Conservation (phyloP, 2,797 vertebrate genomes). For the Sylvilagus floridanus region DNA sequence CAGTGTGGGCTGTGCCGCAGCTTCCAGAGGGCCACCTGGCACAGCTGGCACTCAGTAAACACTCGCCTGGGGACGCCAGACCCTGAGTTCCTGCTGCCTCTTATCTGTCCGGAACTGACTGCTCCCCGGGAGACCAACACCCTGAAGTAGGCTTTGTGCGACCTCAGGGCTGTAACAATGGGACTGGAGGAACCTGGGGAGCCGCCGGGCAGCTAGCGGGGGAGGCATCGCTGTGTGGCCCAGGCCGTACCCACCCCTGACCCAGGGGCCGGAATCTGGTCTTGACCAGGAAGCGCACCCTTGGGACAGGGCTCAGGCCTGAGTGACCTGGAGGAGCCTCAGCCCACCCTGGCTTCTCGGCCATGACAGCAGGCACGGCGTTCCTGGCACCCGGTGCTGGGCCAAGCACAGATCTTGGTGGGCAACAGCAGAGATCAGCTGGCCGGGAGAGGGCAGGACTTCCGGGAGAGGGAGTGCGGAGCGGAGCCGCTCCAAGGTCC, state of each 20-base stretch:
- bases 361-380: not conserved
- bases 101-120: not conserved
- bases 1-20: not conserved
- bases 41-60: slow-evolving; percentile 27
- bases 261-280: not conserved
- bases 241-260: not conserved
- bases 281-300: slow-evolving; percentile 6
- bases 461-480: not conserved
- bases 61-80: slow-evolving; percentile 2
- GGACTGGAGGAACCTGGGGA: not conserved
- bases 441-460: not conserved
- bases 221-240: not conserved
- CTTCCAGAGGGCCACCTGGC: slow-evolving; percentile 64
- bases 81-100: slow-evolving; percentile 31
- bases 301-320: not conserved
- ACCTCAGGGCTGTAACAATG: not conserved
- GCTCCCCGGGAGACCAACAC: not conserved
- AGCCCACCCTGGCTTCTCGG: not conserved
- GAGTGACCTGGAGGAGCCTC: not conserved
- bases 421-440: not conserved
- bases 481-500: not conserved
- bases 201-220: not conserved
- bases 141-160: not conserved
- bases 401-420: not conserved
- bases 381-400: not conserved